phyloP scores from a whole-genome alignment of 2,113 vertebrate genomes.

The Nicator chloris region DNA sequence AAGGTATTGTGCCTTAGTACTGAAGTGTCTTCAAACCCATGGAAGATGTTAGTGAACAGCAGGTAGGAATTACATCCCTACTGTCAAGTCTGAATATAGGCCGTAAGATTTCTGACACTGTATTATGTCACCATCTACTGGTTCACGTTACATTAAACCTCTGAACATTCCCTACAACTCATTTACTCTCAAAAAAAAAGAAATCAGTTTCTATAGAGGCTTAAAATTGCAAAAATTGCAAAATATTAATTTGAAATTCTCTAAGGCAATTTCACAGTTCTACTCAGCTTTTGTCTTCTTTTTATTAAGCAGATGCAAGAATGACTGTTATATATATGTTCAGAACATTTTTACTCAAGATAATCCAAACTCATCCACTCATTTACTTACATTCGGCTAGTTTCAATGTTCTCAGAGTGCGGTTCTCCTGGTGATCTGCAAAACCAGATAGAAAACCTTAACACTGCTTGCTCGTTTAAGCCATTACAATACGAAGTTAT shows the following conservation, averaged over 20 bases:
- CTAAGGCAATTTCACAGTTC: neutral
- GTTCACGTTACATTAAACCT: neutral
- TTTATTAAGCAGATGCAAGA: neutral
- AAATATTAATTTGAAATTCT: neutral
- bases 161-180: neutral
- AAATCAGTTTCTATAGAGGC: neutral
- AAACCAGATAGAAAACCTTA: slow-evolving; percentile 59
- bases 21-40: neutral
- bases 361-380: neutral
- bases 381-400: slow-evolving; percentile 97
- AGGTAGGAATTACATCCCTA: neutral
- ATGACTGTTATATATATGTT: neutral
- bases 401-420: slow-evolving; percentile 84
- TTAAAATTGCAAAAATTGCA: neutral
- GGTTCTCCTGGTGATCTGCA: slow-evolving; percentile 85
- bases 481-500: neutral
- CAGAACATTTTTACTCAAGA: neutral
- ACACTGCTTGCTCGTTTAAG: neutral
- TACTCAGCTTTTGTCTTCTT: neutral
- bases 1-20: neutral
- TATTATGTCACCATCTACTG: slow-evolving; percentile 56
- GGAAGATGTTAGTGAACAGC: neutral
- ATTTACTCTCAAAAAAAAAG: neutral
- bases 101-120: neutral
- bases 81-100: neutral